Evolutionary conservation across 1,140 invertebrate genomes (phyloP).

Genomic region (Leptinotarsa lineolata): DNA sequence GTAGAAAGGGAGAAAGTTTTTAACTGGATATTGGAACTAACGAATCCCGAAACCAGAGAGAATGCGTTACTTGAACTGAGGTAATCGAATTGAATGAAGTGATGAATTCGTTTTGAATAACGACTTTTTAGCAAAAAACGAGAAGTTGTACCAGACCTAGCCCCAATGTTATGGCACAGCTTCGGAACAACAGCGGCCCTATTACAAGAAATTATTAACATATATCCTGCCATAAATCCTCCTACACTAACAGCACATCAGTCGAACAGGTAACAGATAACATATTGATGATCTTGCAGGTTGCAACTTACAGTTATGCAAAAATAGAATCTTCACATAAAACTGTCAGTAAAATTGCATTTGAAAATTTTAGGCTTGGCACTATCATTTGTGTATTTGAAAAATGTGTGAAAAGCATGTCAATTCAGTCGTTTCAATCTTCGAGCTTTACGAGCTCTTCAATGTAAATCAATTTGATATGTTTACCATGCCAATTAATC

Average conservation of each 20-base stretch:
- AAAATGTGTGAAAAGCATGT: too few species aligned
- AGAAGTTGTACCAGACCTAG: slow-evolving; percentile 94
- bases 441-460: too few species aligned
- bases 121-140: slow-evolving; percentile 84
- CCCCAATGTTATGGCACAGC: slow-evolving; percentile 98
- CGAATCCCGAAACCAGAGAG: slow-evolving; percentile 91
- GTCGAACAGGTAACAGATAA: slow-evolving; percentile 67
- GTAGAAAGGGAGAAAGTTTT: slow-evolving; percentile 85
- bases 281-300: too few species aligned
- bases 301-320: too few species aligned
- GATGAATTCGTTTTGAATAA: neutral
- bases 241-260: slow-evolving; percentile 92
- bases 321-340: too few species aligned
- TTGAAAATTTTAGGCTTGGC: too few species aligned
- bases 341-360: too few species aligned
- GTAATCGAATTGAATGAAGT: slow-evolving; percentile 52
- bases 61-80: slow-evolving; percentile 92
- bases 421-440: too few species aligned
- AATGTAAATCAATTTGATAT: too few species aligned
- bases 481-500: too few species aligned
- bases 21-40: slow-evolving; percentile 94
- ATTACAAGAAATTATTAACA: slow-evolving; percentile 93
- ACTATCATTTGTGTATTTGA: too few species aligned
- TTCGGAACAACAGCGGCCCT: slow-evolving; percentile 97
- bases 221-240: slow-evolving; percentile 97